Conservation (phyloP, 2,797 vertebrate genomes). For the Anguilla megastoma region DNA sequence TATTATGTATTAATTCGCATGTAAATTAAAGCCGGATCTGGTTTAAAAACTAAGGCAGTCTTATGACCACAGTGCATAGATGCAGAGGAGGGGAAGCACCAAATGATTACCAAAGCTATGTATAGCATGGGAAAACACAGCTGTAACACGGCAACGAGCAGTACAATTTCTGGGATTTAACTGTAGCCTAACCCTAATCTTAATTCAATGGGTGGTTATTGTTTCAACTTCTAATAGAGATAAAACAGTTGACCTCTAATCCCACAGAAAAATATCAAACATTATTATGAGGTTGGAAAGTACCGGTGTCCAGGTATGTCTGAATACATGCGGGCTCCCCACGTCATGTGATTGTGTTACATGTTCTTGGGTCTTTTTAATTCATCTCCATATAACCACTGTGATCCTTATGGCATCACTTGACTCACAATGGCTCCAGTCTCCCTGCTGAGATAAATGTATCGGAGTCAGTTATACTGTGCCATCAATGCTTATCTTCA, state of each 20-base stretch:
- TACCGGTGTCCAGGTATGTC: conserved; percentile 26
- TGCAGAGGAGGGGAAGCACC: not conserved
- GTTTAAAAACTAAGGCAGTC: not conserved
- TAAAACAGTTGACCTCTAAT: not conserved
- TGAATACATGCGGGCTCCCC: not conserved
- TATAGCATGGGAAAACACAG: not conserved
- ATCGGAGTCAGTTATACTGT: not conserved
- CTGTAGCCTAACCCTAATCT: not conserved
- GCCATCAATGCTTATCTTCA: conserved; percentile 25
- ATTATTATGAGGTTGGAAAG: conserved; percentile 24
- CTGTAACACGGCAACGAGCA: not conserved
- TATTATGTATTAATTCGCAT: not conserved
- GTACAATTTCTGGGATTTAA: not conserved
- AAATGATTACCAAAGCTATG: not conserved
- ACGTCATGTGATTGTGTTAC: not conserved
- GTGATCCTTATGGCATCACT: conserved; percentile 18
- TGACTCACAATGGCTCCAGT: not conserved
- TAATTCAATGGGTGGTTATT: not conserved
- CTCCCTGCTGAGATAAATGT: not conserved
- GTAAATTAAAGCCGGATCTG: not conserved
- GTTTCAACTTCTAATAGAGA: not conserved
- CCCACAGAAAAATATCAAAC: not conserved
- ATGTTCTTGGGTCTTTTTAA: conserved; percentile 22
- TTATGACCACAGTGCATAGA: not conserved
- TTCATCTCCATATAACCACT: not conserved